phyloP scores from a whole-genome alignment of 2,797 vertebrate genomes.

The Hemitrygon akajei region DNA sequence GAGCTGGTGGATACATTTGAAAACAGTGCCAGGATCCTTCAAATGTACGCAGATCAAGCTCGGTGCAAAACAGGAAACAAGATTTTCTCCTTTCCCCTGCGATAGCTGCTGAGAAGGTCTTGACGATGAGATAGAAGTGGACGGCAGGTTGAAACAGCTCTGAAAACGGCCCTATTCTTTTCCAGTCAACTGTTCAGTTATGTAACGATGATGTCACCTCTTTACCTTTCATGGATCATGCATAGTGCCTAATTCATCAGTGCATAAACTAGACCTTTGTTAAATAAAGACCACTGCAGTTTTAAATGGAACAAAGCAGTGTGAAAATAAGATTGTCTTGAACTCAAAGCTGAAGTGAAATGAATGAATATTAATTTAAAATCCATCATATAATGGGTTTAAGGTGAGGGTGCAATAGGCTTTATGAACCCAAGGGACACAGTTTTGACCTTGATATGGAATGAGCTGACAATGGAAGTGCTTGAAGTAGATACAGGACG shows the following conservation, averaged over 20 bases:
- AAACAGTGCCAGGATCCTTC: constrained; percentile 62
- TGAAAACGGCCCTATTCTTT: neutral
- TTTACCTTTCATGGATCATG: neutral
- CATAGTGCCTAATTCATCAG: neutral
- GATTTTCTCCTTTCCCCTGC: constrained; percentile 69
- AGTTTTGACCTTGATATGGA: too few relatives aligned
- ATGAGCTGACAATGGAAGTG: too few relatives aligned
- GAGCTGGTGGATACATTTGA: constrained; percentile 69
- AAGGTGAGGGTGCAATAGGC: too few relatives aligned
- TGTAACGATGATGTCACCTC: neutral
- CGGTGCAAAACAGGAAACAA: constrained; percentile 85
- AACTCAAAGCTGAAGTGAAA: neutral
- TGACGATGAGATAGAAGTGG: neutral
- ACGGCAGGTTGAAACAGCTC: too few relatives aligned
- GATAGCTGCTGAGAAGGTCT: neutral
- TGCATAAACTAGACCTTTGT: neutral
- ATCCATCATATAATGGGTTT: neutral
- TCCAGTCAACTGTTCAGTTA: neutral
- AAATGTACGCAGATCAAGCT: constrained; percentile 63
- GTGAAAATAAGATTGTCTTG: neutral
- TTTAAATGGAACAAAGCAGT: neutral
- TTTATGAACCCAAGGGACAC: too few relatives aligned
- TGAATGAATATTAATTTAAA: neutral
- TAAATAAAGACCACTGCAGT: neutral
- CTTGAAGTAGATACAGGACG: too few relatives aligned